Evolutionary conservation across 2,888 invertebrate genomes (phyloP).

Genomic region (Xylocampa areola): DNA sequence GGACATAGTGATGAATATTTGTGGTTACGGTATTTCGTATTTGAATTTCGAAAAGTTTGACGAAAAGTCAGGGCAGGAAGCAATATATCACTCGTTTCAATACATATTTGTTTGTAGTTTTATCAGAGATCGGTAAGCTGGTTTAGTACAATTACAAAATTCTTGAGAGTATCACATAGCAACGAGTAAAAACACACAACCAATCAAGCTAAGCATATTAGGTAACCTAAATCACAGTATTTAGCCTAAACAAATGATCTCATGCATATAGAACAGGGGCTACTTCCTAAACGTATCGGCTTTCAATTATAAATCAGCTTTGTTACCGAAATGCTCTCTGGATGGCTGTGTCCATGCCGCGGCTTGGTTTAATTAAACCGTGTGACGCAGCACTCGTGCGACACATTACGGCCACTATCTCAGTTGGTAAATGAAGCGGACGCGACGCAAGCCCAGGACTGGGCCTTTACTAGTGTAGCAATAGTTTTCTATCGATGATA

Average conservation of each 20-base stretch:
- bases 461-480: slow-evolving; percentile 30
- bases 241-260: slow-evolving; percentile 41
- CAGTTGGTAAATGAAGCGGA: slow-evolving; percentile 55
- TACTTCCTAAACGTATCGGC: slow-evolving; percentile 54
- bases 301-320: slow-evolving; percentile 60
- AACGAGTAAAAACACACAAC: slow-evolving; percentile 8
- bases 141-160: neutral
- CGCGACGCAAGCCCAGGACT: slow-evolving; percentile 27
- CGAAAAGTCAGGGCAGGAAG: too few species aligned
- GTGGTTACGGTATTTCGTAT: slow-evolving; percentile 19
- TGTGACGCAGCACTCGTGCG: slow-evolving; percentile 51
- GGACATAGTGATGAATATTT: slow-evolving; percentile 34
- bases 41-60: slow-evolving; percentile 4
- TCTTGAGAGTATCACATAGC: neutral
- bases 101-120: too few species aligned
- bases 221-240: slow-evolving; percentile 38
- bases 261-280: slow-evolving; percentile 51
- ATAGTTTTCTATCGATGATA: neutral
- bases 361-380: slow-evolving; percentile 59
- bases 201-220: slow-evolving; percentile 25
- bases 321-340: slow-evolving; percentile 47
- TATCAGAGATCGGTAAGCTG: too few species aligned
- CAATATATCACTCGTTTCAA: too few species aligned
- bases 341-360: slow-evolving; percentile 38
- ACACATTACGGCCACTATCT: slow-evolving; percentile 56